Conservation (phyloP, 2,888 invertebrate species). For the Deilephila elpenor region DNA sequence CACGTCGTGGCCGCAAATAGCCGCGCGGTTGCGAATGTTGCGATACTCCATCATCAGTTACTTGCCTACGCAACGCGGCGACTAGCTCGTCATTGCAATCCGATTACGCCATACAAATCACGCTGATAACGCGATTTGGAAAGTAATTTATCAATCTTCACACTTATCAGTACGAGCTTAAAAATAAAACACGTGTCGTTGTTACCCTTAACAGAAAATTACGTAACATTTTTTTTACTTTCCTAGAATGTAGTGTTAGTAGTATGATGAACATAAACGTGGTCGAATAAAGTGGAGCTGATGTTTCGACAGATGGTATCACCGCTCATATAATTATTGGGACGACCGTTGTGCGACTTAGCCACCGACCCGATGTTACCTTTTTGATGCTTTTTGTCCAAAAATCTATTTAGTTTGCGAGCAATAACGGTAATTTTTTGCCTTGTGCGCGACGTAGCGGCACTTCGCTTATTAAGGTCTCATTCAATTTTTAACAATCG, state of each 20-base stretch:
- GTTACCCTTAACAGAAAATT: neutral
- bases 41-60: conserved; percentile 45
- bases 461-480: conserved; percentile 75
- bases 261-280: too few relatives aligned
- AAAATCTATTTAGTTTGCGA: conserved; percentile 78
- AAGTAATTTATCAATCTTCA: conserved; percentile 42
- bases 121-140: conserved; percentile 34
- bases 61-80: conserved; percentile 46
- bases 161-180: neutral
- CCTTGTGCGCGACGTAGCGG: conserved; percentile 59
- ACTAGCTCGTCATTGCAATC: conserved; percentile 43
- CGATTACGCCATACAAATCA: conserved; percentile 34
- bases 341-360: conserved; percentile 78
- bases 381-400: conserved; percentile 79
- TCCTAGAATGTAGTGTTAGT: neutral
- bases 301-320: neutral
- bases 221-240: neutral
- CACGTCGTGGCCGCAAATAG: conserved; percentile 49
- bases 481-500: conserved; percentile 60
- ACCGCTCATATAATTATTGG: conserved; percentile 55
- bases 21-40: conserved; percentile 40
- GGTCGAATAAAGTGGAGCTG: neutral
- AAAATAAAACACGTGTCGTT: neutral
- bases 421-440: conserved; percentile 75
- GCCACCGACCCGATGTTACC: conserved; percentile 70